Evolutionary conservation across 2,113 vertebrate genomes (phyloP).

Genomic region (Rafetus swinhoei): DNA sequence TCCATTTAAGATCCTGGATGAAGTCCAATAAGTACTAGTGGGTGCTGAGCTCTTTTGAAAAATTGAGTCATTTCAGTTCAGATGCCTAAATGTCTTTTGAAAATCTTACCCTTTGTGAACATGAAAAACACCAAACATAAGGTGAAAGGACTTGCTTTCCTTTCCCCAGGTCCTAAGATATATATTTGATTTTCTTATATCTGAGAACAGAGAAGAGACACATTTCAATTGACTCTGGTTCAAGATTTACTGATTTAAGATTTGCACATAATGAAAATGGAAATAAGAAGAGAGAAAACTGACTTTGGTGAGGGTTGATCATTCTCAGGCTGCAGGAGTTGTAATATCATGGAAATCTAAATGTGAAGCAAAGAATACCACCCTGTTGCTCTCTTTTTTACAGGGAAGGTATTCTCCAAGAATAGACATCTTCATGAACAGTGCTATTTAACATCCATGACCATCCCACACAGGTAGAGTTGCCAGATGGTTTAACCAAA

Average conservation of each 20-base stretch:
- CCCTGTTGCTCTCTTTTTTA: too few relatives aligned
- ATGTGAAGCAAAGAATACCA: not conserved
- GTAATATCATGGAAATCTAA: too few relatives aligned
- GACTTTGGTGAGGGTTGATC: too few relatives aligned
- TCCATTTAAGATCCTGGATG: not conserved
- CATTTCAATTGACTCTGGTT: not conserved
- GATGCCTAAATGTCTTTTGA: too few relatives aligned
- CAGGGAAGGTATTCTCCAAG: too few relatives aligned
- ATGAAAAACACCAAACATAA: not conserved
- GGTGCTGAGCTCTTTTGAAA: not conserved
- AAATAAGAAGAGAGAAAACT: too few relatives aligned
- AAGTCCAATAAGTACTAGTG: rapidly evolving
- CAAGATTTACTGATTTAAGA: not conserved
- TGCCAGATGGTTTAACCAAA: too few relatives aligned
- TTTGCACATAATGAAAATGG: too few relatives aligned
- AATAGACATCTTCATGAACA: too few relatives aligned
- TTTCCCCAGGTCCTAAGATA: not conserved
- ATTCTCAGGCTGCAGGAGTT: too few relatives aligned
- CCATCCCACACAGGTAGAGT: not conserved
- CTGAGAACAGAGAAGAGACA: not conserved
- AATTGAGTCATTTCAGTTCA: not conserved
- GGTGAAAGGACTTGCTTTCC: not conserved
- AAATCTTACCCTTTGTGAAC: not conserved
- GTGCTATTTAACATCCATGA: not conserved
- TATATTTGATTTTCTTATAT: not conserved